Percentiles rank a stretch among this genome's conserved stretches.
Conservation (phyloP, 2,113 vertebrate genomes). For the Syngnathus typhle region DNA sequence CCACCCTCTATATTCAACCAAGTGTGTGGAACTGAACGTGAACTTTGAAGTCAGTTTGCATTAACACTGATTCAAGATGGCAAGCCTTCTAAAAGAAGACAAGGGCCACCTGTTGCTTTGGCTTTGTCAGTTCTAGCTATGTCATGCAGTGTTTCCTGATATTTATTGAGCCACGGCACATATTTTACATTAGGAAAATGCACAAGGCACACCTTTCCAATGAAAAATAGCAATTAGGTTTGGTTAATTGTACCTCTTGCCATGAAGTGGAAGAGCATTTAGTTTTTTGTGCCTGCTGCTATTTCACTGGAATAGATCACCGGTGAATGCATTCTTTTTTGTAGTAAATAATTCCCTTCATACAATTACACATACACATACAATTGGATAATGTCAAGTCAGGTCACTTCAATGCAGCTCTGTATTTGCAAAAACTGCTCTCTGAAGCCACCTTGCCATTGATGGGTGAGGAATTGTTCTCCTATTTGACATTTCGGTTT, state of each 20-base stretch:
- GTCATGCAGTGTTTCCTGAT: not conserved
- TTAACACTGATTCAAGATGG: not conserved
- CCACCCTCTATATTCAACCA: not conserved
- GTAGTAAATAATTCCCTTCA: too few relatives aligned
- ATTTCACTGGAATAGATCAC: not conserved
- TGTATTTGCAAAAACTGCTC: too few relatives aligned
- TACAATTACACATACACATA: too few relatives aligned
- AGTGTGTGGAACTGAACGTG: conserved; percentile 8
- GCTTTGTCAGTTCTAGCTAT: not conserved
- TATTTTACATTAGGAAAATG: not conserved
- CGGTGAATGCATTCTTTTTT: too few relatives aligned
- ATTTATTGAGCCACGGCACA: not conserved
- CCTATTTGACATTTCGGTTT: too few relatives aligned
- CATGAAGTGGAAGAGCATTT: not conserved
- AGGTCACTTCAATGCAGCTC: too few relatives aligned
- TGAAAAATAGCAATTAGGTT: not conserved
- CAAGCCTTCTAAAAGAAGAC: not conserved
- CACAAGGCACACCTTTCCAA: not conserved
- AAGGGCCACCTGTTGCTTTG: conserved; percentile 6
- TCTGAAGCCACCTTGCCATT: too few relatives aligned
- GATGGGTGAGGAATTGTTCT: too few relatives aligned
- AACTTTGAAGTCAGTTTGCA: not conserved
- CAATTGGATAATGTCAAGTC: not conserved
- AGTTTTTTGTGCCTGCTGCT: not conserved
- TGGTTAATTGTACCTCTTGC: not conserved